Evolutionary conservation across 2,113 vertebrate genomes (phyloP), one percentile per base, ranked within the genome.

Genomic region (Hemicordylus capensis): DNA sequence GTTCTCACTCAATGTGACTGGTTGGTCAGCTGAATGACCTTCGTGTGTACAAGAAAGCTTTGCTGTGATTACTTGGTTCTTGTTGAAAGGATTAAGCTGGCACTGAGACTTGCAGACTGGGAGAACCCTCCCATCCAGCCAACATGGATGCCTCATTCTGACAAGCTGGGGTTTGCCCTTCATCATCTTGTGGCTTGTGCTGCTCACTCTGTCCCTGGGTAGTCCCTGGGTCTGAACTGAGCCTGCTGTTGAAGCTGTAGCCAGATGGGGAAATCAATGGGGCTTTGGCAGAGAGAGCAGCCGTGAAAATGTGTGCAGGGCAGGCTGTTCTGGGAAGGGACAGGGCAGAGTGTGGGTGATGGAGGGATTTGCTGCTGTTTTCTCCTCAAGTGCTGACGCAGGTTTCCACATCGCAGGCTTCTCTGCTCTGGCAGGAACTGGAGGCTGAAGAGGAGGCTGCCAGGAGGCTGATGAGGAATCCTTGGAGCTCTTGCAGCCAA

Each of bases 371-470:
- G 91, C 90, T 81, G 0, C 89, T 94, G 81, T 93, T 85, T 94
- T 93, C 92, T 94, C 85, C 72, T 92, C 93, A 96, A 97, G 97
- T 97, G 97, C 97, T 99, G 97, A 99, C 97, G 96, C 97, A 97
- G 97, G 95, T 99, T 99, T 99, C 99, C 98, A 98, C 98, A 98
- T 98, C 96, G 95, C 98, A 99, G 99, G 99, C 99, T 97, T 98
- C 98, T 97, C 98, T 98, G 96, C 98, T 99, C 97, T 99, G 99
- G 98, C 98, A 97, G 97, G 98, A 99, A 97, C 96, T 99, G 97
- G 98, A 99, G 97, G 98, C 99, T 90, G 98, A 98, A 95, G 88
- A 94, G 89, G 81, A 96, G 91, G 95, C 95, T 86, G 96, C 93
- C 88, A 78, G 95, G 96, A 96, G 94, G 88, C 79, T 24, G 86